Percentiles rank a stretch among this genome's conserved stretches.
These are phyloP conservation scores for Crossocerus cetratus DNA, from an alignment of 2,888 invertebrate species.

Conservation along the genomic window DNA sequence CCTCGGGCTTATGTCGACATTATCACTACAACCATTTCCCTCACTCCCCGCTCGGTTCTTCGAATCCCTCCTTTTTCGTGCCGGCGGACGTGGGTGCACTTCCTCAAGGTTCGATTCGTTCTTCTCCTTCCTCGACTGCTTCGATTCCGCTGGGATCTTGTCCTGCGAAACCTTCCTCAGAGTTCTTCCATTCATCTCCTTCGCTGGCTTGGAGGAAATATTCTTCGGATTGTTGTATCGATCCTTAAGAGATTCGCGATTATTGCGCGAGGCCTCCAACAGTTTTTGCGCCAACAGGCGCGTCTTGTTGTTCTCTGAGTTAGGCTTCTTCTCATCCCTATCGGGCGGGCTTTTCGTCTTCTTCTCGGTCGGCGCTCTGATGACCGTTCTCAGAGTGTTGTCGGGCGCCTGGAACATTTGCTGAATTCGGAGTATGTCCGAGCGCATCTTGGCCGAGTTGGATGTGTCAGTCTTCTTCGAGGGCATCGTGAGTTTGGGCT, in stretches of 20 bases:
- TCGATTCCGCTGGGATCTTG: slow-evolving; percentile 21
- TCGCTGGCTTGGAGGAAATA: slow-evolving; percentile 16
- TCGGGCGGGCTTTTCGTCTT: slow-evolving; percentile 40
- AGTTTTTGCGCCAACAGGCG: slow-evolving; percentile 64
- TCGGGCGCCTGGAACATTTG: slow-evolving; percentile 66
- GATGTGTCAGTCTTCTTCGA: slow-evolving; percentile 42
- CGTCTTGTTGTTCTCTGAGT: slow-evolving; percentile 56
- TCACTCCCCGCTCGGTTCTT: slow-evolving; percentile 28
- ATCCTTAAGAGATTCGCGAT: slow-evolving; percentile 54
- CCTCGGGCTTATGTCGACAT: not conserved
- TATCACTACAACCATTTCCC: slow-evolving; percentile 9
- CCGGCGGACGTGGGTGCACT: slow-evolving; percentile 55
- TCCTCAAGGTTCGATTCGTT: slow-evolving; percentile 24
- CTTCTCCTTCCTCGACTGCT: slow-evolving; percentile 35
- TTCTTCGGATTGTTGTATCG: slow-evolving; percentile 48
- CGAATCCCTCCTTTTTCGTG: slow-evolving; percentile 48
- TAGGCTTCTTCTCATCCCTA: slow-evolving; percentile 50
- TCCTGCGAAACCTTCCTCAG: slow-evolving; percentile 20
- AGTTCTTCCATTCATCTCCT: slow-evolving; percentile 38
- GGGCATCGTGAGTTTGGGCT: slow-evolving; percentile 21
- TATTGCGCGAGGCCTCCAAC: slow-evolving; percentile 59
- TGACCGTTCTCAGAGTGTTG: slow-evolving; percentile 15
- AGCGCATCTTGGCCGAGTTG: slow-evolving; percentile 63
- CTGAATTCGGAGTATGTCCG: slow-evolving; percentile 69
- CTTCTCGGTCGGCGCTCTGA: slow-evolving; percentile 34